Evolutionary conservation across 2,113 vertebrate genomes (phyloP), one percentile per base, ranked within the genome.

Genomic region (Struthidea cinerea): DNA sequence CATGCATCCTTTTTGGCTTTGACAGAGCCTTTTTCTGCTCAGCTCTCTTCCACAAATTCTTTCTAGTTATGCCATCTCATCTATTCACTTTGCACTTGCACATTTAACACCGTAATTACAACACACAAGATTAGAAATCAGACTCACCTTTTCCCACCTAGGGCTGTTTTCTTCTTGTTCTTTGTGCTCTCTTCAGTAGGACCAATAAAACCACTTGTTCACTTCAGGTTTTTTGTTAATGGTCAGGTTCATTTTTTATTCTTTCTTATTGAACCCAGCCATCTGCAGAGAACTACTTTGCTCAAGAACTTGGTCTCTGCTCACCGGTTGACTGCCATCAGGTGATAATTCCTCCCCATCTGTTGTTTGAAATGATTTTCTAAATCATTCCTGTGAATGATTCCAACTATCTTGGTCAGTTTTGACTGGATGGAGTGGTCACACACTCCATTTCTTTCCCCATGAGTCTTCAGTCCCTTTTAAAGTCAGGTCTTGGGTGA

Each of bases 1-100:
- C 93, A 95, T 95, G 94, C 53, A 79, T 95, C 92, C 85, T 84
- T 96, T 90, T 93, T 96, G 96, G 94, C 93, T 94, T 91, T 94
- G 70, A 95, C 68, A 81, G 95, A 93, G 93, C 71, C 92, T 96
- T 93, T 90, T 96, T 89, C 93, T 95, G 86, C 93, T 96, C 94
- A 84, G 93, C 80, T 95, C 83, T 87, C 90, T 96, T 95, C 86
- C 41, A 88, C 86, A 65, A 71, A 91, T 86, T 94, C 93, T 83
- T 97, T 90, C 94, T 44, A 87, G 91, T 85, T 93, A 87, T 96
- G 94, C 90, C 95, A 92, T 90, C 94, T 95, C 92, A 93, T 84
- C 90, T 22, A 0, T 90, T 91, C 90, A 74, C 68, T 92, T 91
- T 84, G 35, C 64, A 41, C 39, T 91, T 74, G 87, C 75, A 89